A percentile compares a stretch with the other conserved stretches of the same genome.
phyloP scores from a whole-genome alignment of 92 coral and sea anemone species.

The Metridium senile region DNA sequence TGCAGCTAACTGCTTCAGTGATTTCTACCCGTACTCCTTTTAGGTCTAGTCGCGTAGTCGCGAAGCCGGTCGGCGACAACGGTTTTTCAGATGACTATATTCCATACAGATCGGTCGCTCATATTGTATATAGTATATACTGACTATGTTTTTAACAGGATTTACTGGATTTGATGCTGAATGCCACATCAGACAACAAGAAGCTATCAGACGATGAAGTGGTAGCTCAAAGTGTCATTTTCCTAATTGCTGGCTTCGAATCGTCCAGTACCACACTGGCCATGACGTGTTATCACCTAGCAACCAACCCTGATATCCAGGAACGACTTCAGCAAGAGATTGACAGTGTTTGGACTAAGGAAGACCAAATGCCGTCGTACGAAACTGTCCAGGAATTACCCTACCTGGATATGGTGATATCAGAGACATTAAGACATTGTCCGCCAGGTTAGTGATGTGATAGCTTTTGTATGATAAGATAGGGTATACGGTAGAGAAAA shows the following conservation, averaged over 20 bases:
- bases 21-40: no score
- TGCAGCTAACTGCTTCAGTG: no score
- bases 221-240: constrained; percentile 48
- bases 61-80: no score
- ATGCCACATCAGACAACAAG: constrained; percentile 36
- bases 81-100: no score
- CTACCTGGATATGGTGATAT: constrained; percentile 65
- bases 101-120: no score
- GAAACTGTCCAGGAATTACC: constrained; percentile 56
- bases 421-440: constrained; percentile 60
- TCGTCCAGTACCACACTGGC: constrained; percentile 60
- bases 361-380: constrained; percentile 49
- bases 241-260: constrained; percentile 72
- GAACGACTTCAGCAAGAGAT: constrained; percentile 64
- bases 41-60: no score
- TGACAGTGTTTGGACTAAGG: constrained; percentile 63
- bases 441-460: constrained; percentile 56
- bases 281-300: constrained; percentile 57
- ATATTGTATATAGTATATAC: no score
- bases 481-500: not conserved
- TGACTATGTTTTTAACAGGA: constrained; percentile 22
- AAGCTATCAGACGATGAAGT: constrained; percentile 56
- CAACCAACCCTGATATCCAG: constrained; percentile 64
- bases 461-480: not conserved
- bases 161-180: constrained; percentile 59